phyloP scores from a whole-genome alignment of 2,888 invertebrate species.

The Parnassius orleans region DNA sequence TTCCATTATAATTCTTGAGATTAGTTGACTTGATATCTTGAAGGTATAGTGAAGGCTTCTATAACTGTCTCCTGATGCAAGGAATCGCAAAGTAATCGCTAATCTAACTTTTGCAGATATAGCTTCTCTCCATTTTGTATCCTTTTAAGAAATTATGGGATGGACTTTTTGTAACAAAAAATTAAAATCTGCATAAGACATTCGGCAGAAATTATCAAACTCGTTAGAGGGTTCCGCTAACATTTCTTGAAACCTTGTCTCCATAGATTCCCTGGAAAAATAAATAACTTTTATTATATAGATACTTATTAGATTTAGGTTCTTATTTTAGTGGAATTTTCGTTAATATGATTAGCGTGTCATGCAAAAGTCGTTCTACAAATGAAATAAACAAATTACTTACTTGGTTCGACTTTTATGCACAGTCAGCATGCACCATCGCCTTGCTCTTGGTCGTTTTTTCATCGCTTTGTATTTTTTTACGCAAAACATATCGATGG shows the following conservation, averaged over 20 bases:
- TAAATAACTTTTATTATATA: background rate
- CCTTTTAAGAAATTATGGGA: background rate
- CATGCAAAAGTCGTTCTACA: too few relatives aligned
- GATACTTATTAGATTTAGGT: background rate
- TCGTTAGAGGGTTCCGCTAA: background rate
- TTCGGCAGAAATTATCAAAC: background rate
- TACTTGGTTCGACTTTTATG: too few relatives aligned
- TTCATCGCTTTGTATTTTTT: too few relatives aligned
- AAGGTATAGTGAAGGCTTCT: background rate
- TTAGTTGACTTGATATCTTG: background rate
- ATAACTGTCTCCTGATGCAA: slow-evolving; percentile 1
- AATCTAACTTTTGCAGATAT: background rate
- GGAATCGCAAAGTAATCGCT: background rate
- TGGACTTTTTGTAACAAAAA: background rate
- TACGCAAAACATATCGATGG: too few relatives aligned
- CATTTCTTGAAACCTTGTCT: background rate
- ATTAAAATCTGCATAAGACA: background rate
- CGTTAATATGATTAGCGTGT: too few relatives aligned
- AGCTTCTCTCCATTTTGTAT: background rate
- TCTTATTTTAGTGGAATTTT: background rate
- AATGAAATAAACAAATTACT: too few relatives aligned
- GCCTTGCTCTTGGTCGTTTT: too few relatives aligned
- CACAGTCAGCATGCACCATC: too few relatives aligned
- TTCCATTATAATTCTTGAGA: background rate
- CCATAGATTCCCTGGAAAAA: background rate